Percentiles rank a stretch among this genome's conserved stretches.
phyloP scores from a whole-genome alignment of 2,113 vertebrate genomes.

The Isichthys henryi region DNA sequence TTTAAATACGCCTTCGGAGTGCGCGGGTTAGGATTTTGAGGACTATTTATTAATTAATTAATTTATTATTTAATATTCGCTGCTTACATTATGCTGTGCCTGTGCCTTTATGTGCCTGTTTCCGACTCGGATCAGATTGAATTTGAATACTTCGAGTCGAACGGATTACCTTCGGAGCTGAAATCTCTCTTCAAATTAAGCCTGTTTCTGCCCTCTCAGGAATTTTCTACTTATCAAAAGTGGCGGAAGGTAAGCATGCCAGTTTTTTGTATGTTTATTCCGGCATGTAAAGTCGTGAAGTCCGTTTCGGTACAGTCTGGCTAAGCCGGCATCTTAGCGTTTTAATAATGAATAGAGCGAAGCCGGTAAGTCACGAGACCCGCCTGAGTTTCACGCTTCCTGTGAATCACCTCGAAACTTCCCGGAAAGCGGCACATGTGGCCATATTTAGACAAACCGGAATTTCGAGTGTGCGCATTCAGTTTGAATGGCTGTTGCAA shows the following conservation, averaged over 20 bases:
- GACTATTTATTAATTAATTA: constrained; percentile 25
- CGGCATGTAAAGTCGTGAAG: neutral
- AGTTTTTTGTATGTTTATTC: neutral
- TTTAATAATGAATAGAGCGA: neutral
- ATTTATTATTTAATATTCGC: constrained; percentile 3
- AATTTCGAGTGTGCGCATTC: no score
- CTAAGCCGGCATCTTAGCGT: no score
- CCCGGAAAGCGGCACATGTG: neutral
- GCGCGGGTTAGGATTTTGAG: neutral
- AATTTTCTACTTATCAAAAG: constrained; percentile 72
- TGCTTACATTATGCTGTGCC: constrained; percentile 64
- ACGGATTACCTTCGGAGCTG: constrained; percentile 64
- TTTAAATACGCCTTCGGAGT: neutral
- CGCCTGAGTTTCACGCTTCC: neutral
- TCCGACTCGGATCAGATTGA: constrained; percentile 55
- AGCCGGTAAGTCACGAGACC: constrained; percentile 8
- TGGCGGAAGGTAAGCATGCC: constrained; percentile 66
- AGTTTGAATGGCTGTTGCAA: neutral
- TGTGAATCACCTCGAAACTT: neutral
- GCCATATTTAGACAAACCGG: constrained; percentile 4
- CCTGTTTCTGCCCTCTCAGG: constrained; percentile 71
- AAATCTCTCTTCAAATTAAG: constrained; percentile 76
- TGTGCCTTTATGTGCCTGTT: constrained; percentile 68
- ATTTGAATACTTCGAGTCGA: constrained; percentile 79
- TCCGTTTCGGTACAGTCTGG: neutral